Conservation (phyloP, 2,888 invertebrate species). For the Tenthredo notha region DNA sequence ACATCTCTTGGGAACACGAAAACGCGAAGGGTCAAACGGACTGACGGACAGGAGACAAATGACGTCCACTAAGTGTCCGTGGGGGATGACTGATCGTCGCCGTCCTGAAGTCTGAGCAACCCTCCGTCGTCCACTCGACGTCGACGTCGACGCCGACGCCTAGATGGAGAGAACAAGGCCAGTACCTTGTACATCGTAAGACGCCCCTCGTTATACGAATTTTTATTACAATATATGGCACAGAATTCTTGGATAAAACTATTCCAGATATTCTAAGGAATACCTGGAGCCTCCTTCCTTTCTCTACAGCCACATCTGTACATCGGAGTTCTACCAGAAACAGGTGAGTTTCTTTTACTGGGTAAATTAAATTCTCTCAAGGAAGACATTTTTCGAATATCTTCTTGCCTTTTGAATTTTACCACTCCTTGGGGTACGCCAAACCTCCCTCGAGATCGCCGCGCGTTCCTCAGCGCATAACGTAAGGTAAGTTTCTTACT, state of each 20-base stretch:
- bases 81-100: slow-evolving; percentile 51
- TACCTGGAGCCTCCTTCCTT: not conserved
- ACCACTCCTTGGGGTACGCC: slow-evolving; percentile 31
- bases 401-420: slow-evolving; percentile 59
- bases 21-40: slow-evolving; percentile 53
- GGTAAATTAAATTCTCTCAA: slow-evolving; percentile 70
- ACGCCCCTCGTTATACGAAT: not conserved
- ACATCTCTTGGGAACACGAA: slow-evolving; percentile 8
- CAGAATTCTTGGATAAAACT: slow-evolving; percentile 6
- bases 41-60: slow-evolving; percentile 60
- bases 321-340: slow-evolving; percentile 60
- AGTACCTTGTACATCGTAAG: not conserved
- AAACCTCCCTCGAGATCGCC: slow-evolving; percentile 23
- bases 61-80: slow-evolving; percentile 58
- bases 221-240: slow-evolving; percentile 23
- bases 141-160: slow-evolving; percentile 36
- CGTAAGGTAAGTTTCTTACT: slow-evolving; percentile 2
- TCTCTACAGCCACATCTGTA: not conserved
- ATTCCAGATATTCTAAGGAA: slow-evolving; percentile 26
- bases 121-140: slow-evolving; percentile 6
- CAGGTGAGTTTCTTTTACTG: slow-evolving; percentile 67
- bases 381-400: slow-evolving; percentile 68
- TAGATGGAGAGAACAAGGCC: not conserved
- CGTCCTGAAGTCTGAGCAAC: slow-evolving; percentile 12
- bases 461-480: not conserved